Conservation (phyloP, 2,888 invertebrate species). For the Lepidocyrtoides sp. region DNA sequence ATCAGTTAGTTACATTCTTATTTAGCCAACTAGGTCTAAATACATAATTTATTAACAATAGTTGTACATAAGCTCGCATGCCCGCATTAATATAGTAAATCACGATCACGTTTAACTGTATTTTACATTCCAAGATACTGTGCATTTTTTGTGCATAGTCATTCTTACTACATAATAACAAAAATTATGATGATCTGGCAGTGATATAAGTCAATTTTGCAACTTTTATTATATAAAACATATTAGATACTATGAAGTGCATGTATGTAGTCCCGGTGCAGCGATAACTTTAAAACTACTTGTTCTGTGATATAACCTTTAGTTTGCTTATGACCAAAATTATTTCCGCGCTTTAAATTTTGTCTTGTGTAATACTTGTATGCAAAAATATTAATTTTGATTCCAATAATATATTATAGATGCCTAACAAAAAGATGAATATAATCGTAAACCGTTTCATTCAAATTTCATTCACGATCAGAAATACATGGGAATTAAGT, state of each 20-base stretch:
- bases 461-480: too few species aligned
- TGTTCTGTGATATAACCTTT: slow-evolving; percentile 73
- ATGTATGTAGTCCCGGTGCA: not conserved
- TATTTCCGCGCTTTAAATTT: not conserved
- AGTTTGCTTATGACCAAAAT: slow-evolving; percentile 28
- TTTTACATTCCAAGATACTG: slow-evolving; percentile 14
- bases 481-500: too few species aligned
- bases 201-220: slow-evolving; percentile 28
- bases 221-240: slow-evolving; percentile 54
- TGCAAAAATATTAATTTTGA: not conserved
- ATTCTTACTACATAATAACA: not conserved
- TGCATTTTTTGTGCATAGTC: slow-evolving; percentile 31
- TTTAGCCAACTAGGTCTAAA: too few species aligned
- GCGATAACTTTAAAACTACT: slow-evolving; percentile 43
- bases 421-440: too few species aligned
- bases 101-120: slow-evolving; percentile 1
- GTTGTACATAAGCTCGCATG: slow-evolving; percentile 15
- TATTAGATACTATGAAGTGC: not conserved
- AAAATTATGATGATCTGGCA: slow-evolving; percentile 23
- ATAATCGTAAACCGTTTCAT: too few species aligned
- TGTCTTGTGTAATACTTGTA: not conserved
- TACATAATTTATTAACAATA: not conserved
- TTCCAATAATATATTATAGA: not conserved
- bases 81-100: slow-evolving; percentile 21
- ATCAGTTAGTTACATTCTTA: too few species aligned